These are phyloP conservation scores for Oxytorus armatus DNA, from an alignment of 2,888 invertebrate genomes.

Conservation along the genomic window DNA sequence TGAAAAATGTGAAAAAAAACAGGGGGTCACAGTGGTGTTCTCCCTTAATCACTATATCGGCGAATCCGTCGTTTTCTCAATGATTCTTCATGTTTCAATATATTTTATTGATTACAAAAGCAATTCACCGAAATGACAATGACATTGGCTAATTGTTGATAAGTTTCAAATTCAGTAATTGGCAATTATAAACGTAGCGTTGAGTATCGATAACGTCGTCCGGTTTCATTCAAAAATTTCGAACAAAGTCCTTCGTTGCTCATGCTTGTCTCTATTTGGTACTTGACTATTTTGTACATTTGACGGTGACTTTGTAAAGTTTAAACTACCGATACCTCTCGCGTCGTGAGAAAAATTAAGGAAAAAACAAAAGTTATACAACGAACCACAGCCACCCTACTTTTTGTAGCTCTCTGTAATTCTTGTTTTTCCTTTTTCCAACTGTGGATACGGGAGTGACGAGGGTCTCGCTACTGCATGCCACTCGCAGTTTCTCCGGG, in stretches of 20 bases:
- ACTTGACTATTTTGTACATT: slow-evolving; percentile 29
- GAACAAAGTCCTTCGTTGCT: not conserved
- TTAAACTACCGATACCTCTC: slow-evolving; percentile 19
- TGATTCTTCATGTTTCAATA: no score
- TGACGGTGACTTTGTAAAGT: not conserved
- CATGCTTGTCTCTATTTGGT: not conserved
- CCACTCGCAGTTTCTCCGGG: slow-evolving; percentile 4
- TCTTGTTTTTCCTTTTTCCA: not conserved
- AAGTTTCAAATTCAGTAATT: no score
- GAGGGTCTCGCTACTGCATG: slow-evolving; percentile 42
- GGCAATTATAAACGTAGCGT: not conserved
- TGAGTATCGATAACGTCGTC: not conserved
- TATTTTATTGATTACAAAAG: no score
- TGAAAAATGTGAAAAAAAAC: no score
- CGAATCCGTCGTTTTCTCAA: no score
- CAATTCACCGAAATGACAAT: no score
- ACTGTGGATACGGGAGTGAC: slow-evolving; percentile 30
- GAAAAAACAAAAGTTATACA: not conserved
- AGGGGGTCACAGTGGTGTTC: no score
- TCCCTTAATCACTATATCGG: no score
- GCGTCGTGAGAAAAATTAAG: not conserved
- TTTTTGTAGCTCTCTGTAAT: not conserved
- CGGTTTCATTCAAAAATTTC: slow-evolving; percentile 7
- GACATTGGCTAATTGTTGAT: no score
- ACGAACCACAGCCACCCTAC: not conserved